phyloP scores from a whole-genome alignment of 2,888 invertebrate genomes.

The Nudaria mundana region DNA sequence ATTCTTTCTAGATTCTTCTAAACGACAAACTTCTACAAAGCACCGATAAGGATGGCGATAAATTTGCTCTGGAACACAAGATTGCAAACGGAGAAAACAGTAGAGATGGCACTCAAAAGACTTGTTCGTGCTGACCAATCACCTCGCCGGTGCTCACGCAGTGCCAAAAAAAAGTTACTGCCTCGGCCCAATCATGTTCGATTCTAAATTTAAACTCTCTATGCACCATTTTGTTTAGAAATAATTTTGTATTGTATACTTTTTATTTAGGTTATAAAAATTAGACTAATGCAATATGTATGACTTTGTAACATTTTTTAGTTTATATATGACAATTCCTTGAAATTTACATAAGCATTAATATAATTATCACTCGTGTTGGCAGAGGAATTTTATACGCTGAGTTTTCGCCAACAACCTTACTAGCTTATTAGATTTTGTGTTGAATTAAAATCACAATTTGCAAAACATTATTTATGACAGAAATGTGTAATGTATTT shows the following conservation, averaged over 20 bases:
- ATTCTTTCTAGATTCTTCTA: constrained; percentile 87
- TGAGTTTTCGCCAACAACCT: no score
- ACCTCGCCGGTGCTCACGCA: no score
- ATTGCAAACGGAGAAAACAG: constrained; percentile 73
- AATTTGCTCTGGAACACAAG: constrained; percentile 83
- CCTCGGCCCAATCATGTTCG: constrained; percentile 25
- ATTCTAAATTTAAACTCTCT: constrained; percentile 29
- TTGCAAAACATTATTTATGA: no score
- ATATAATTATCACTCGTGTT: no score
- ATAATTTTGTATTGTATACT: constrained; percentile 4
- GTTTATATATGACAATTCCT: no score
- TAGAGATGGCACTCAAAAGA: constrained; percentile 67
- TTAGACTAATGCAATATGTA: no score
- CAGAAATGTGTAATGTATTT: no score
- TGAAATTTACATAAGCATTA: no score
- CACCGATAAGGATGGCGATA: constrained; percentile 85
- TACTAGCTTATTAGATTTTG: no score
- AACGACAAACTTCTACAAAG: constrained; percentile 88
- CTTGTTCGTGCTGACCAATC: constrained; percentile 82
- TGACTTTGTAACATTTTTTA: no score
- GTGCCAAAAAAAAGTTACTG: constrained; percentile 25
- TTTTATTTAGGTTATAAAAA: constrained; percentile 3
- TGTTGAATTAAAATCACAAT: no score
- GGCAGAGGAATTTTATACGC: no score
- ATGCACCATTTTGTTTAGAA: constrained; percentile 16